phyloP scores from a whole-genome alignment of 2,113 vertebrate species.

The Zosterops pallidus region DNA sequence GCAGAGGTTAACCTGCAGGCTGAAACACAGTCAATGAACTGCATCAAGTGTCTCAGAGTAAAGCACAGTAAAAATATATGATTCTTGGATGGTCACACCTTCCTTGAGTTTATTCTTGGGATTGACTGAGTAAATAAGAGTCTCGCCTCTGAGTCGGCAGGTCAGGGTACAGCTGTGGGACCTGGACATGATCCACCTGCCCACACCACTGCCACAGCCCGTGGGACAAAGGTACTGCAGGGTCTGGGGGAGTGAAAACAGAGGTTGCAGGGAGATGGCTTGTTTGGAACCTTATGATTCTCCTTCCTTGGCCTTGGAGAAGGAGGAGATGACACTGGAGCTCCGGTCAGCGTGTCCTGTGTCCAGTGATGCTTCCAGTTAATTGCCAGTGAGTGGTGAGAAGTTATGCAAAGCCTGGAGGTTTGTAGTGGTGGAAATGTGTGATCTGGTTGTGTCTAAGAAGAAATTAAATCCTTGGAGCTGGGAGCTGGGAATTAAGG shows the following conservation, averaged over 20 bases:
- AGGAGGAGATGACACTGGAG: neutral
- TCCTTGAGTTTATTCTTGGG: neutral
- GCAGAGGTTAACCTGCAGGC: constrained; percentile 15
- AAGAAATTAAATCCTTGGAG: neutral
- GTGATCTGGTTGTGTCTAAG: neutral
- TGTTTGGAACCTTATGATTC: neutral
- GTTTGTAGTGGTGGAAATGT: neutral
- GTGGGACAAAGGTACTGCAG: neutral
- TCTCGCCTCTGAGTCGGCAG: neutral
- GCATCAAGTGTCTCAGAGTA: neutral
- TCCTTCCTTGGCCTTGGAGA: neutral
- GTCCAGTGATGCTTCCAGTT: neutral
- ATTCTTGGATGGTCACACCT: neutral
- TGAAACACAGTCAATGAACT: neutral
- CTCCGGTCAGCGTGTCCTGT: neutral
- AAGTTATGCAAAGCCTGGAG: neutral
- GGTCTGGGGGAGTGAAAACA: neutral
- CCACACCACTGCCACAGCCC: neutral
- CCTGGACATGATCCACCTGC: neutral
- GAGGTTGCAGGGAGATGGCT: neutral
- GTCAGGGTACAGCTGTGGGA: neutral
- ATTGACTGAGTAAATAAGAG: neutral
- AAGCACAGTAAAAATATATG: neutral
- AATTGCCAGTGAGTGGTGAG: neutral
- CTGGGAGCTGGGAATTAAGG: neutral